Conservation (phyloP, 1,140 invertebrate species). For the Bilobella aurantiaca region DNA sequence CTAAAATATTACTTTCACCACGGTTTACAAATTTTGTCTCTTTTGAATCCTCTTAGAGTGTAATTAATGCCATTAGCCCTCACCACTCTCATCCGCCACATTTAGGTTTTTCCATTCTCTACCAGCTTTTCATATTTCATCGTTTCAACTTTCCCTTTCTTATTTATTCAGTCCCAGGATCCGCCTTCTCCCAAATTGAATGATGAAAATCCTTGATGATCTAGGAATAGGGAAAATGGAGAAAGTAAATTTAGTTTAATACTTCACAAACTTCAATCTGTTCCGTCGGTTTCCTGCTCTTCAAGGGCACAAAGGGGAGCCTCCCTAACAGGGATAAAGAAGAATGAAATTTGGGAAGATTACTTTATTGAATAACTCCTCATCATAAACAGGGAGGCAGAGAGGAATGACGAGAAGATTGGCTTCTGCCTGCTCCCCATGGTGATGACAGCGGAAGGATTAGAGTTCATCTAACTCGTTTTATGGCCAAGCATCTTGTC, state of each 20-base stretch:
- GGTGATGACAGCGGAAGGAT: constrained; percentile 2
- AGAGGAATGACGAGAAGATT: not conserved
- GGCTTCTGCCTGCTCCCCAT: not conserved
- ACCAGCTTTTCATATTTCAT: too few species aligned
- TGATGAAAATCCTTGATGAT: too few species aligned
- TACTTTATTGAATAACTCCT: constrained; percentile 6
- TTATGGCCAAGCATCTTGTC: constrained; percentile 4
- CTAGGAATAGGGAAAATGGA: too few species aligned
- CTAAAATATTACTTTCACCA: too few species aligned
- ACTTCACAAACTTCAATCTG: too few species aligned
- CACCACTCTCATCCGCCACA: too few species aligned
- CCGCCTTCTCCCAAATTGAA: not conserved
- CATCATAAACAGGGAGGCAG: not conserved
- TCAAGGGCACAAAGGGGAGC: too few species aligned
- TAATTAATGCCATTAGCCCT: constrained; percentile 1
- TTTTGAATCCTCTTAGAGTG: not conserved
- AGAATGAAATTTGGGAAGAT: too few species aligned
- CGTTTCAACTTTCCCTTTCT: not conserved
- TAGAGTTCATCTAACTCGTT: constrained; percentile 4
- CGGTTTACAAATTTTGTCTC: not conserved
- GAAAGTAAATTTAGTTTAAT: too few species aligned
- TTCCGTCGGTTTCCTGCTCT: too few species aligned
- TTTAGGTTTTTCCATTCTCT: too few species aligned
- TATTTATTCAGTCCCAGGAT: not conserved
- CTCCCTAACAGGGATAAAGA: too few species aligned